phyloP scores from a whole-genome alignment of 2,888 invertebrate genomes.

The Alviniconcha strummeri region DNA sequence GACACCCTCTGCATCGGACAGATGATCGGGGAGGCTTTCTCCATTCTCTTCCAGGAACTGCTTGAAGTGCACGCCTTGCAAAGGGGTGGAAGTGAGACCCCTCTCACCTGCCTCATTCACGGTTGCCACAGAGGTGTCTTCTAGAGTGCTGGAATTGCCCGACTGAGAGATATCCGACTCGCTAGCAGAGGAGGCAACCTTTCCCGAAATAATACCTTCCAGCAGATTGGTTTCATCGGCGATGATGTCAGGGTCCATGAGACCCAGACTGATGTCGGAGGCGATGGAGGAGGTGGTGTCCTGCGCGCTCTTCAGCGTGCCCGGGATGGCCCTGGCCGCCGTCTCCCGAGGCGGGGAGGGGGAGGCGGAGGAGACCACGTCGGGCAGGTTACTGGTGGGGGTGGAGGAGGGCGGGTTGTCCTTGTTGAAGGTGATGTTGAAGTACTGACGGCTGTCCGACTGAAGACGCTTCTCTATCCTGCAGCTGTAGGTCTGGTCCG shows the following conservation, averaged over 20 bases:
- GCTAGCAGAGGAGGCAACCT: conserved; percentile 15
- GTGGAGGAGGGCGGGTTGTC: conserved; percentile 29
- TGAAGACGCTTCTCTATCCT: conserved; percentile 50
- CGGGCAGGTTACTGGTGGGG: conserved; percentile 32
- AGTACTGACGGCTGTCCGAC: conserved; percentile 54
- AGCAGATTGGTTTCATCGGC: conserved; percentile 35
- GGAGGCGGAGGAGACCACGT: conserved; percentile 40
- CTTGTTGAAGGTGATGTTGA: conserved; percentile 58
- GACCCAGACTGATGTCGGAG: conserved; percentile 28
- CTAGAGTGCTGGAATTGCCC: conserved; percentile 29
- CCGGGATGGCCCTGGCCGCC: background rate
- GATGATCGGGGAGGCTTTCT: background rate
- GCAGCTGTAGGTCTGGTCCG: conserved; percentile 42
- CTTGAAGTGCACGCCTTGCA: conserved; percentile 30
- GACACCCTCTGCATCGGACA: background rate
- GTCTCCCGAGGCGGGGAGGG: conserved; percentile 26
- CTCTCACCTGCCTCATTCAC: conserved; percentile 43
- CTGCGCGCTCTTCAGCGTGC: conserved; percentile 21
- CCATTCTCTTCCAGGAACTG: conserved; percentile 3
- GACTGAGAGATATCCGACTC: conserved; percentile 28
- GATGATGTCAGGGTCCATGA: conserved; percentile 31
- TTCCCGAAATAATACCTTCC: conserved; percentile 9
- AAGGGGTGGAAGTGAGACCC: conserved; percentile 53
- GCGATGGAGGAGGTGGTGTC: conserved; percentile 18
- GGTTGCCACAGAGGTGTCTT: conserved; percentile 24